A percentile compares a stretch with the other conserved stretches of the same genome.
These are phyloP conservation scores for Channa striata DNA, from an alignment of 2,797 vertebrate genomes.

Conservation along the genomic window DNA sequence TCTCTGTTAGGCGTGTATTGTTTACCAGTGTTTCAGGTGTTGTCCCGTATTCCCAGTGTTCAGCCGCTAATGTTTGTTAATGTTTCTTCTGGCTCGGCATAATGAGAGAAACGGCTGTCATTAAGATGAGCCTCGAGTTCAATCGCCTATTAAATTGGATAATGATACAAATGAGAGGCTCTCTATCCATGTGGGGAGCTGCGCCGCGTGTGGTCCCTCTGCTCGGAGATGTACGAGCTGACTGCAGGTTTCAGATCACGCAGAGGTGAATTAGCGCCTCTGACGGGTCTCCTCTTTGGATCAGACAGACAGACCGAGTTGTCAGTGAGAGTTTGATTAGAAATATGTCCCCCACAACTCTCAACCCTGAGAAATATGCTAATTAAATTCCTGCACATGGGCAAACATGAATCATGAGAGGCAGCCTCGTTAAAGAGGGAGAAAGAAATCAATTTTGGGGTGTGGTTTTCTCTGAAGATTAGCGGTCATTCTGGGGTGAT, in stretches of 20 bases:
- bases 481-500: conserved; percentile 51
- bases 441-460: conserved; percentile 77
- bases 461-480: conserved; percentile 66
- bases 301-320: conserved; percentile 44
- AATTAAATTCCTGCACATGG: conserved; percentile 68
- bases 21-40: conserved; percentile 65
- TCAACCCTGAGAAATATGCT: conserved; percentile 63
- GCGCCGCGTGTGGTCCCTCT: conserved; percentile 30
- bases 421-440: conserved; percentile 76
- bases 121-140: conserved; percentile 59
- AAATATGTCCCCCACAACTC: conserved; percentile 42
- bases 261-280: conserved; percentile 31
- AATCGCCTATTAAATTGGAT: conserved; percentile 73
- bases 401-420: conserved; percentile 77
- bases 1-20: conserved; percentile 43
- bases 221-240: conserved; percentile 12
- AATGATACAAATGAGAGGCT: conserved; percentile 60
- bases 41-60: conserved; percentile 43
- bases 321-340: conserved; percentile 70
- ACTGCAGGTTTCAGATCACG: conserved; percentile 15
- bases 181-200: conserved; percentile 28
- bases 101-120: conserved; percentile 60
- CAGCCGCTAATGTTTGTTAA: conserved; percentile 64
- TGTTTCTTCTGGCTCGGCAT: conserved; percentile 47
- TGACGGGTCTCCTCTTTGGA: conserved; percentile 28